Conservation (phyloP, 2,797 vertebrate genomes). For the Platalea minor region DNA sequence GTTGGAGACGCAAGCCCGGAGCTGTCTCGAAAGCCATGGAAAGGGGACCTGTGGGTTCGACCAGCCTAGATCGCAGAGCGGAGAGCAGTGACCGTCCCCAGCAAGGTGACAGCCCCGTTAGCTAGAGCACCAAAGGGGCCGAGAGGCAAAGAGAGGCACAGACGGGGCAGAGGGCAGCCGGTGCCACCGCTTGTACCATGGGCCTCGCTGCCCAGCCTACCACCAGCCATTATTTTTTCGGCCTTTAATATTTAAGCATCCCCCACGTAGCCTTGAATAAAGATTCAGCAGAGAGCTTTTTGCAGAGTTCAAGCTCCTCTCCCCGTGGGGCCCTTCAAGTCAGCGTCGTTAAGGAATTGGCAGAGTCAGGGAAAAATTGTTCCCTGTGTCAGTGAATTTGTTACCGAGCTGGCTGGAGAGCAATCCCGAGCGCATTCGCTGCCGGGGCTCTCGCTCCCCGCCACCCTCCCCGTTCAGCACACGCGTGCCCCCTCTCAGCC, state of each 20-base stretch:
- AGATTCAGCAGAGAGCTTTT: conserved; percentile 8
- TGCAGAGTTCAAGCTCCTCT: conserved; percentile 14
- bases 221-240: neutral
- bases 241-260: neutral
- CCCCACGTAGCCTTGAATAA: conserved; percentile 18
- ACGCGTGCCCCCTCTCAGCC: fast-evolving
- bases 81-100: neutral
- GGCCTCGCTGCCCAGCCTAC: neutral
- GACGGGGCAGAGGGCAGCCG: neutral
- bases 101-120: neutral
- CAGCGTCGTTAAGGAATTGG: neutral
- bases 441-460: neutral
- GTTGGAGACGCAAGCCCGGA: neutral
- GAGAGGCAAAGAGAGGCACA: neutral
- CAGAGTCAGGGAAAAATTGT: conserved; percentile 35
- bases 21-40: neutral
- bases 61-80: neutral
- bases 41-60: neutral
- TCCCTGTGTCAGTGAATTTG: conserved; percentile 37
- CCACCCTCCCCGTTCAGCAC: neutral
- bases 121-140: neutral
- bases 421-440: fast-evolving
- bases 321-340: neutral
- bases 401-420: neutral
- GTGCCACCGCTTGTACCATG: fast-evolving